Percentiles rank a stretch among this genome's conserved stretches.
phyloP scores from a whole-genome alignment of 2,888 invertebrate genomes.

The Microchrysa polita region DNA sequence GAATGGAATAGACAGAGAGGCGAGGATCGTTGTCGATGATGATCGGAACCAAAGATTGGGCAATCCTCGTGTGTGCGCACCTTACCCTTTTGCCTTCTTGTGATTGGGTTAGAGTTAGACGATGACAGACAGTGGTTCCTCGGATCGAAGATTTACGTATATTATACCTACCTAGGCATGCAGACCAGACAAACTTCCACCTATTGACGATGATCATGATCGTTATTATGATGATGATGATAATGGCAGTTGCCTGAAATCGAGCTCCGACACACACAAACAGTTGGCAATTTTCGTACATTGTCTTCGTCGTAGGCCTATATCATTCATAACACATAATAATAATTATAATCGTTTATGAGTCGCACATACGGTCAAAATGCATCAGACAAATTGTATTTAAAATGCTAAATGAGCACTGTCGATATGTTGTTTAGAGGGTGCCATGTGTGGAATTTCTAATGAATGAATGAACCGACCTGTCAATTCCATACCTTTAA shows the following conservation, averaged over 20 bases:
- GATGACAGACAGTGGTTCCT: too few relatives aligned
- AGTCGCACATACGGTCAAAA: constrained; percentile 30
- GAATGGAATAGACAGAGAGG: too few relatives aligned
- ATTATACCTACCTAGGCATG: constrained; percentile 33
- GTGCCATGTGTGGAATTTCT: constrained; percentile 37
- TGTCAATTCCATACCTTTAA: too few relatives aligned
- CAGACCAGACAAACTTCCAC: constrained; percentile 29
- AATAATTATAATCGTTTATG: constrained; percentile 5
- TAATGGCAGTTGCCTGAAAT: constrained; percentile 27
- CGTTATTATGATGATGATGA: not conserved
- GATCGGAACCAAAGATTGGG: too few relatives aligned
- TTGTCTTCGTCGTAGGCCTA: too few relatives aligned
- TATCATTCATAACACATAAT: not conserved
- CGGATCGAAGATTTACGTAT: constrained; percentile 17
- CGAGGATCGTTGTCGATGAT: too few relatives aligned
- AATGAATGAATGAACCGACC: too few relatives aligned
- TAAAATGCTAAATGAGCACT: constrained; percentile 28
- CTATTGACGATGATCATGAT: constrained; percentile 6
- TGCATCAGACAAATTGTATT: constrained; percentile 22
- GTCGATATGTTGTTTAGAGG: not conserved
- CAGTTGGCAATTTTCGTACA: not conserved
- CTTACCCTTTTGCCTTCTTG: too few relatives aligned
- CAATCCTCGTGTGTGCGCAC: too few relatives aligned
- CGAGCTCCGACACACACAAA: not conserved
- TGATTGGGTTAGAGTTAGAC: too few relatives aligned